These are phyloP conservation scores for Orussus abietinus DNA, from an alignment of 1,140 invertebrate species.

Conservation along the genomic window DNA sequence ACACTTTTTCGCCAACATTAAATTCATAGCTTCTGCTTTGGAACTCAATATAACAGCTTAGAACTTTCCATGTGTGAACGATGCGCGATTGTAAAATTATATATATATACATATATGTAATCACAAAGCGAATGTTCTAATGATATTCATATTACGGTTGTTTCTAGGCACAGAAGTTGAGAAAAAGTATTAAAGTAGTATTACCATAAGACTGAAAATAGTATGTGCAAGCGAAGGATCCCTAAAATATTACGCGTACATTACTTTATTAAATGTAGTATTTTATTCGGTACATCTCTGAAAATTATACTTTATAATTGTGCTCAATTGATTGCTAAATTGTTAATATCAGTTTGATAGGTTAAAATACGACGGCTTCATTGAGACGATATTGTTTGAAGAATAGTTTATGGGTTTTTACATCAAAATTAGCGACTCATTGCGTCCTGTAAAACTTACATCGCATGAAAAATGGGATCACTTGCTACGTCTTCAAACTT, in stretches of 20 bases:
- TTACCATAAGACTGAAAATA: conserved; percentile 42
- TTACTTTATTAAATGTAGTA: conserved; percentile 7
- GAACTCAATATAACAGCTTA: too few species aligned
- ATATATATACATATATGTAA: neutral
- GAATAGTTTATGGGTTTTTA: neutral
- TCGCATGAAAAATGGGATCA: too few species aligned
- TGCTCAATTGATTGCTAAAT: neutral
- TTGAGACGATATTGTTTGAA: neutral
- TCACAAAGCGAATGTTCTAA: neutral
- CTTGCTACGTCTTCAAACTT: too few species aligned
- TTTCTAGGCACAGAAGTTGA: neutral
- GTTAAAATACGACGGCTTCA: neutral
- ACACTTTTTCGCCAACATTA: too few species aligned
- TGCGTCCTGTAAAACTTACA: too few species aligned
- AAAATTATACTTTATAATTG: conserved; percentile 5
- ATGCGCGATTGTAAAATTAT: neutral
- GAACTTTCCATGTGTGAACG: too few species aligned
- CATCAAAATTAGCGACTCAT: too few species aligned
- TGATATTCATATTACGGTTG: neutral
- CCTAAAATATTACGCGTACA: too few species aligned
- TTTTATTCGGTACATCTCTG: conserved; percentile 7
- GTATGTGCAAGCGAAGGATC: too few species aligned
- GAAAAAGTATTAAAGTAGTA: conserved; percentile 43
- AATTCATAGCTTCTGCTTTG: too few species aligned
- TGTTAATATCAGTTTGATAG: neutral